These are phyloP conservation scores for Anoplophora glabripennis DNA, from an alignment of 1,140 invertebrate genomes.

Conservation along the genomic window DNA sequence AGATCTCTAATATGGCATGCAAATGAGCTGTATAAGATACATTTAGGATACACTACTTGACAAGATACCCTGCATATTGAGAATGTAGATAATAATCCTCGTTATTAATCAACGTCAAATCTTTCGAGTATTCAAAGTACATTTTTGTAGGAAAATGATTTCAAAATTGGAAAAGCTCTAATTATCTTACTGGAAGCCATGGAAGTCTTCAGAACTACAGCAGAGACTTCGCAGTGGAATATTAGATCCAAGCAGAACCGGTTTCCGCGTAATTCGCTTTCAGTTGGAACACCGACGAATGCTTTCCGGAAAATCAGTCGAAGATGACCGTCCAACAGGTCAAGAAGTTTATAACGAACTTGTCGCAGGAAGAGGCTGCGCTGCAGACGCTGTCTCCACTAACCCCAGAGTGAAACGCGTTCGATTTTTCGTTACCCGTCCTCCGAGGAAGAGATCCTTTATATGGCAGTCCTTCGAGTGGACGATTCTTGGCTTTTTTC, in stretches of 20 bases:
- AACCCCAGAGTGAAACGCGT: slow-evolving; percentile 27
- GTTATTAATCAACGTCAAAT: no score
- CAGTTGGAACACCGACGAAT: slow-evolving; percentile 12
- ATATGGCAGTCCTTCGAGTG: slow-evolving; percentile 35
- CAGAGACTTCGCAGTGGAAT: not conserved
- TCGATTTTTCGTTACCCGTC: slow-evolving; percentile 29
- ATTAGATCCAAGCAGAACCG: slow-evolving; percentile 1
- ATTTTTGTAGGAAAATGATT: not conserved
- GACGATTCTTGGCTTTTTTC: slow-evolving; percentile 36
- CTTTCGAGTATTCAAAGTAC: no score
- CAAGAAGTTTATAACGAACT: slow-evolving; percentile 41
- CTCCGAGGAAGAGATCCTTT: slow-evolving; percentile 33
- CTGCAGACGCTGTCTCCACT: slow-evolving; percentile 17
- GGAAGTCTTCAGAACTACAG: not conserved
- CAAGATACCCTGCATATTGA: no score
- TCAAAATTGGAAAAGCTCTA: not conserved
- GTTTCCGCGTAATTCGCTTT: slow-evolving; percentile 6
- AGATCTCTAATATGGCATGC: no score
- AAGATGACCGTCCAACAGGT: slow-evolving; percentile 46
- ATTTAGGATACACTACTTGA: no score
- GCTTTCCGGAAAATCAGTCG: slow-evolving; percentile 33
- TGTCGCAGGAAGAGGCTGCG: slow-evolving; percentile 33
- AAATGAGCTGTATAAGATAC: no score
- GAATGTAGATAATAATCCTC: no score
- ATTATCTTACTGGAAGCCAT: not conserved